Conservation (phyloP, 2,888 invertebrate genomes). For the Megamerina dolium region DNA sequence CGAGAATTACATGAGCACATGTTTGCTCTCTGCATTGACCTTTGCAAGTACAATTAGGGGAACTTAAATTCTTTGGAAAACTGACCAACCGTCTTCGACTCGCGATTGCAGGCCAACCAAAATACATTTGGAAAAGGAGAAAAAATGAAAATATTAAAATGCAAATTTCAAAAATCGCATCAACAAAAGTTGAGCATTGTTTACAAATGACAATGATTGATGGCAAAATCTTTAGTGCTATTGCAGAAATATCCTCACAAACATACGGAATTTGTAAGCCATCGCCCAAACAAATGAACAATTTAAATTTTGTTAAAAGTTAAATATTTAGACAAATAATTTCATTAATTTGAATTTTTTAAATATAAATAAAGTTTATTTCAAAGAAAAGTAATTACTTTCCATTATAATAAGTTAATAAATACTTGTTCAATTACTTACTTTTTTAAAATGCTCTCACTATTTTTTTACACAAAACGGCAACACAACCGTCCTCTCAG, state of each 20-base stretch:
- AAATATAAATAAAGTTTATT: no score
- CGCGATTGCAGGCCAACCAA: conserved; percentile 10
- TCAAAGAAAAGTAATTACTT: no score
- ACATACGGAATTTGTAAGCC: conserved; percentile 8
- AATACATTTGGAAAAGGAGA: conserved; percentile 6
- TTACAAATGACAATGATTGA: conserved; percentile 13
- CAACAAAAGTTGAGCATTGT: conserved; percentile 10
- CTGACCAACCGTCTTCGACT: conserved; percentile 3
- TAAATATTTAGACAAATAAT: not conserved
- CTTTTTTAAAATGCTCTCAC: no score
- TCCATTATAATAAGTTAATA: no score
- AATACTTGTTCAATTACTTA: no score
- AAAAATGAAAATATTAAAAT: conserved; percentile 6
- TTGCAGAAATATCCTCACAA: conserved; percentile 11
- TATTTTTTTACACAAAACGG: no score
- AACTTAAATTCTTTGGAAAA: conserved; percentile 8
- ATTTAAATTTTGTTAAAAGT: conserved; percentile 4
- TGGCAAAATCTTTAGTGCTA: conserved; percentile 11
- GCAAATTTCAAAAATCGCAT: conserved; percentile 4
- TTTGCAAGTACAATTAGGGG: conserved; percentile 9
- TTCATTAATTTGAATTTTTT: no score
- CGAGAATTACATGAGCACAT: conserved; percentile 5
- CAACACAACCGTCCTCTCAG: no score
- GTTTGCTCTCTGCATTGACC: conserved; percentile 10
- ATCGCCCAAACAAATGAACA: conserved; percentile 10